Conservation (phyloP, 2,888 invertebrate genomes). For the Margaritifera margaritifera region DNA sequence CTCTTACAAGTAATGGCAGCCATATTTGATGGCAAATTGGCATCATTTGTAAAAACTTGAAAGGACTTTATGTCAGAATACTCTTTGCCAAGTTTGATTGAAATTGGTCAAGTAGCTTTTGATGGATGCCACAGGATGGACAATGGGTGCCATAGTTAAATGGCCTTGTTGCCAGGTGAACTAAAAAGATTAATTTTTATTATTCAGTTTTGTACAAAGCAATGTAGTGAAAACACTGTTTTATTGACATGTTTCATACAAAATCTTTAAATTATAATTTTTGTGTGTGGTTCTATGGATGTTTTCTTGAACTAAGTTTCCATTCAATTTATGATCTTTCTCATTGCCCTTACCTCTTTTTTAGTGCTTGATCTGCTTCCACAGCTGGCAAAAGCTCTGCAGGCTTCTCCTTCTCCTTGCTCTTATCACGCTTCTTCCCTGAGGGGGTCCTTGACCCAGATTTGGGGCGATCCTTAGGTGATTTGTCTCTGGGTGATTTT, state of each 20-base stretch:
- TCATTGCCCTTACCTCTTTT: conserved; percentile 26
- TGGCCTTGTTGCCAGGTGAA: no score
- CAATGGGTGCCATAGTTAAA: no score
- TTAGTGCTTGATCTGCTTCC: conserved; percentile 15
- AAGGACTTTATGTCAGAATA: no score
- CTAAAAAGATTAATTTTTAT: not conserved
- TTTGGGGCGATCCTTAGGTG: conserved; percentile 43
- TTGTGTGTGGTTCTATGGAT: no score
- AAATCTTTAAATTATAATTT: not conserved
- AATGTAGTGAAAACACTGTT: not conserved
- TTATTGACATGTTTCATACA: not conserved
- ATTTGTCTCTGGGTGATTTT: conserved; percentile 55
- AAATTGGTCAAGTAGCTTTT: no score
- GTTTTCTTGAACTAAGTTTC: no score
- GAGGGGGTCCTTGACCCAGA: conserved; percentile 62
- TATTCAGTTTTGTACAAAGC: not conserved
- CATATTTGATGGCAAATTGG: no score
- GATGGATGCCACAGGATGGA: no score
- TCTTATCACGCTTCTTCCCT: conserved; percentile 57
- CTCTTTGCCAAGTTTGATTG: no score
- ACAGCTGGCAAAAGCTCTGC: conserved; percentile 29
- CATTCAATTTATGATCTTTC: not conserved
- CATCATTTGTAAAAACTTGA: no score
- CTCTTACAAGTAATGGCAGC: no score
- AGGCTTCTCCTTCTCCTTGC: conserved; percentile 53